phyloP scores from a whole-genome alignment of 2,113 vertebrate species.

The Perccottus glenii region DNA sequence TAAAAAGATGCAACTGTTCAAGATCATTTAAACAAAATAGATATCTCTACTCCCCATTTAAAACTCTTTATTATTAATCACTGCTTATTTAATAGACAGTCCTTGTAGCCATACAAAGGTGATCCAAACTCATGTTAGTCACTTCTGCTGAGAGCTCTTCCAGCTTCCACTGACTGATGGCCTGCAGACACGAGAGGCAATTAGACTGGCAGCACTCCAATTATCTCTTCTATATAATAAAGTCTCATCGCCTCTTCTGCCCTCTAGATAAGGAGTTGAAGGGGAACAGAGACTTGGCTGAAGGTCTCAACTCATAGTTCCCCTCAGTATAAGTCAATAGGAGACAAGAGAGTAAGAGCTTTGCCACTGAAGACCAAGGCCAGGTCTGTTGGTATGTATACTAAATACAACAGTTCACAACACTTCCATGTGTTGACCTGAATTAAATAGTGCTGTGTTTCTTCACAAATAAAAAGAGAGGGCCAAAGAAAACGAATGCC shows the following conservation, averaged over 20 bases:
- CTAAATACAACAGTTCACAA: no score
- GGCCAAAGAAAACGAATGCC: no score
- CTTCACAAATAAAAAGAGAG: no score
- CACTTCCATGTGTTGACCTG: neutral
- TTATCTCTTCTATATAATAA: conserved; percentile 42
- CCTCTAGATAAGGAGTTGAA: conserved; percentile 34
- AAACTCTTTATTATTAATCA: conserved; percentile 7
- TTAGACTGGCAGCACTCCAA: conserved; percentile 53
- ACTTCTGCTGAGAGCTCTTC: conserved; percentile 33
- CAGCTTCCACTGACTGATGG: conserved; percentile 41
- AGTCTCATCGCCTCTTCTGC: conserved; percentile 26
- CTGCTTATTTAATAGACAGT: conserved; percentile 10
- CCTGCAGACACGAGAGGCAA: conserved; percentile 33
- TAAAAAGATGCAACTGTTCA: no score
- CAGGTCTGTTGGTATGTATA: no score
- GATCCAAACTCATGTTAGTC: conserved; percentile 11
- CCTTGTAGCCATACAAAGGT: conserved; percentile 29
- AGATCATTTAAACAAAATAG: neutral
- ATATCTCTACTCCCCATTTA: neutral
- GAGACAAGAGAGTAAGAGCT: neutral
- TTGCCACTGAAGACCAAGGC: no score
- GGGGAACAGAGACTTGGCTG: conserved; percentile 16
- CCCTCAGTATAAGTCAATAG: neutral
- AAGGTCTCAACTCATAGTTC: conserved; percentile 26
- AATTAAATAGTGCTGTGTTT: neutral